phyloP scores from a whole-genome alignment of 2,888 invertebrate genomes.

The Pseudococcus viburni region DNA sequence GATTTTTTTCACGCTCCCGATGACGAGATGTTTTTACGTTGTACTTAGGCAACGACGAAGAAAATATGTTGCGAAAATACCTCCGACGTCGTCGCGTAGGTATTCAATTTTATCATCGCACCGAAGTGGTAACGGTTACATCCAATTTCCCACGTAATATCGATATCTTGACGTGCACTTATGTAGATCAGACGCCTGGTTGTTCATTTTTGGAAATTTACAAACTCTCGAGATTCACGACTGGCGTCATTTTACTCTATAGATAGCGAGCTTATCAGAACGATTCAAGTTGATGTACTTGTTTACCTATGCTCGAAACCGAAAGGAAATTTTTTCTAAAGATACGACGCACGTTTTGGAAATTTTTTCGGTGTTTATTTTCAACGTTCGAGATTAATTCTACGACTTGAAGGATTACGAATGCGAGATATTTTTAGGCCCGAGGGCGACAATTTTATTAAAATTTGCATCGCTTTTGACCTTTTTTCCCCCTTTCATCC shows the following conservation, averaged over 20 bases:
- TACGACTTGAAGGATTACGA: not conserved
- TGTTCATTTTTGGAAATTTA: not conserved
- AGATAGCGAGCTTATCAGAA: not conserved
- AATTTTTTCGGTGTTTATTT: not conserved
- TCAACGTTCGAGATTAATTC: not conserved
- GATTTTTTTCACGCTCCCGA: not conserved
- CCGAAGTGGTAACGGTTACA: not conserved
- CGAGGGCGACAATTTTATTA: not conserved
- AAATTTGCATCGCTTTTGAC: not conserved
- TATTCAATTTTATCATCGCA: not conserved
- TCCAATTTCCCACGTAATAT: not conserved
- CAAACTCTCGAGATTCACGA: not conserved
- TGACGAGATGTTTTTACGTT: conserved; percentile 7
- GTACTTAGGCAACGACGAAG: not conserved
- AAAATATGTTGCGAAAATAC: not conserved
- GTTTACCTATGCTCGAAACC: not conserved
- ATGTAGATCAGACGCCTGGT: not conserved
- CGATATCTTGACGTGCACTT: not conserved
- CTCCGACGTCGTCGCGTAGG: not conserved
- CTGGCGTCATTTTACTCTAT: not conserved
- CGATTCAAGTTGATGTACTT: not conserved
- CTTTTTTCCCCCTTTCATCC: not conserved
- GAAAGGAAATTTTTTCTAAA: not conserved
- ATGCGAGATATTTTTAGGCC: not conserved
- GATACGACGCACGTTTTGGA: not conserved